These are phyloP conservation scores for Whitmania pigra DNA, from an alignment of 1,140 invertebrate species.

Conservation along the genomic window DNA sequence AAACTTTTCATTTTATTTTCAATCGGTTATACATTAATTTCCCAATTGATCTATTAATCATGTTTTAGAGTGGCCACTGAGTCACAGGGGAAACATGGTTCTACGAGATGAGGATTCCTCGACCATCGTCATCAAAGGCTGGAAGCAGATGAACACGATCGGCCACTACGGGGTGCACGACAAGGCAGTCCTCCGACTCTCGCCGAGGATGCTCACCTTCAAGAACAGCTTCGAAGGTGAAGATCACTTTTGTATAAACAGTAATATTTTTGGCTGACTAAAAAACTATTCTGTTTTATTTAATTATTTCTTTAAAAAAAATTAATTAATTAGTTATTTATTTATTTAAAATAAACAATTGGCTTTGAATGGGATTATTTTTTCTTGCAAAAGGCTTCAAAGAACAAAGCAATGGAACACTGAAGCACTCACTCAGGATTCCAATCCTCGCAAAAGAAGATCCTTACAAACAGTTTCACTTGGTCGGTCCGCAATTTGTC, in stretches of 20 bases:
- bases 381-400: background rate
- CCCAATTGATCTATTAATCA: background rate
- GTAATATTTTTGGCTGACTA: background rate
- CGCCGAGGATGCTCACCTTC: slow-evolving; percentile 75
- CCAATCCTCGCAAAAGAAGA: no score
- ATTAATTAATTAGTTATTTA: no score
- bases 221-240: slow-evolving; percentile 54
- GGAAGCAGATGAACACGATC: slow-evolving; percentile 92
- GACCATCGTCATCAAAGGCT: slow-evolving; percentile 82
- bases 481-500: no score
- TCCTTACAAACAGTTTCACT: no score
- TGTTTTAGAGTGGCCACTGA: slow-evolving; percentile 51
- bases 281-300: no score
- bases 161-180: slow-evolving; percentile 94
- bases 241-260: background rate
- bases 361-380: background rate
- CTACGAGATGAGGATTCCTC: slow-evolving; percentile 93
- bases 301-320: no score
- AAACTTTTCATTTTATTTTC: background rate
- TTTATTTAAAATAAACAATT: background rate
- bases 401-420: no score
- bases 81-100: slow-evolving; percentile 64
- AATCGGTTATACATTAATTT: background rate
- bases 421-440: no score
- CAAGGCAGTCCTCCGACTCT: slow-evolving; percentile 78